These are phyloP conservation scores for Eilema depressum DNA, from an alignment of 2,888 invertebrate genomes.

Conservation along the genomic window DNA sequence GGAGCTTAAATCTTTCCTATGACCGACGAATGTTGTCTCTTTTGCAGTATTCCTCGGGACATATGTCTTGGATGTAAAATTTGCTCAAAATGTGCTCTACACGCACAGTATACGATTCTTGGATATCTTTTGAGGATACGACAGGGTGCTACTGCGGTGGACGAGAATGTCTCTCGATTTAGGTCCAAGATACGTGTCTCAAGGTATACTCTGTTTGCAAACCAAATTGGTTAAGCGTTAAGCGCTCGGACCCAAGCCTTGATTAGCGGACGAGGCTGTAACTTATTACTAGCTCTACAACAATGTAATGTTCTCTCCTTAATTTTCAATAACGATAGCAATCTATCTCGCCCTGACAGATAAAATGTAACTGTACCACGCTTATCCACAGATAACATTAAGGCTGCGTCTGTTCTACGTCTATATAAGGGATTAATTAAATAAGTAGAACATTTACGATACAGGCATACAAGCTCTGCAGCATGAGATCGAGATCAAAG, in stretches of 20 bases:
- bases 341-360: constrained; percentile 38
- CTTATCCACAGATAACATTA: constrained; percentile 43
- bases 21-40: constrained; percentile 19
- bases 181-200: too few relatives aligned
- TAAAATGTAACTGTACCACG: constrained; percentile 41
- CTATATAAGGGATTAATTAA: constrained; percentile 67
- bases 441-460: constrained; percentile 50
- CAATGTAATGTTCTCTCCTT: constrained; percentile 34
- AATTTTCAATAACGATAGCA: constrained; percentile 33
- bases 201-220: too few relatives aligned
- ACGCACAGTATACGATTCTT: too few relatives aligned
- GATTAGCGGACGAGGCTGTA: too few relatives aligned
- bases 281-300: not conserved
- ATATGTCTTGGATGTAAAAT: too few relatives aligned
- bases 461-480: constrained; percentile 37
- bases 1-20: constrained; percentile 33
- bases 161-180: too few relatives aligned
- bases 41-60: too few relatives aligned
- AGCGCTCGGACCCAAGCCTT: too few relatives aligned
- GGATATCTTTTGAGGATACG: too few relatives aligned
- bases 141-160: too few relatives aligned
- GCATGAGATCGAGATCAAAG: constrained; percentile 69
- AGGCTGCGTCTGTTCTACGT: constrained; percentile 35
- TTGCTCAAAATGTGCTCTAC: too few relatives aligned
- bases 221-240: too few relatives aligned